Evolutionary conservation across 2,113 vertebrate species (phyloP).

Genomic region (Sphaerodactylus townsendi): DNA sequence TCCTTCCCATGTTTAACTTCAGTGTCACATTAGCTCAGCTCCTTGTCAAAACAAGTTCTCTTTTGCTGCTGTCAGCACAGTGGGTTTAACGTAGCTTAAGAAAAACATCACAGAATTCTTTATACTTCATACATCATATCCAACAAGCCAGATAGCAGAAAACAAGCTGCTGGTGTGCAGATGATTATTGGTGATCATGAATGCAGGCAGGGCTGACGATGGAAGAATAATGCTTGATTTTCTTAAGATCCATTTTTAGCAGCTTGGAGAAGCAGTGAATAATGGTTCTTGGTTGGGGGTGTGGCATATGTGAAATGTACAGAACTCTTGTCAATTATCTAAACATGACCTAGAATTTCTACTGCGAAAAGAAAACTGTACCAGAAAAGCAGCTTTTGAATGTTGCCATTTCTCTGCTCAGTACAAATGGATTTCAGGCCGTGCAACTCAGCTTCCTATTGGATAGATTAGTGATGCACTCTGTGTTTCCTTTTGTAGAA

Average conservation of each 20-base stretch:
- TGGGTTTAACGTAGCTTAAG: constrained; percentile 63
- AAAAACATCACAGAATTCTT: constrained; percentile 56
- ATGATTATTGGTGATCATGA: constrained; percentile 50
- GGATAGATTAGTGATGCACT: constrained; percentile 3
- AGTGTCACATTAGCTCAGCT: constrained; percentile 48
- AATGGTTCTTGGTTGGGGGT: background rate
- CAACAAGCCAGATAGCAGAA: constrained; percentile 62
- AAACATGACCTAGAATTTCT: constrained; percentile 14
- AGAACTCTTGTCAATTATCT: background rate
- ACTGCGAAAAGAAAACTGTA: background rate
- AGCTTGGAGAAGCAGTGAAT: background rate
- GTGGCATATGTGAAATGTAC: constrained; percentile 17
- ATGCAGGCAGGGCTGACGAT: background rate
- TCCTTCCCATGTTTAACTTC: constrained; percentile 37
- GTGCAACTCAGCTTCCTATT: background rate
- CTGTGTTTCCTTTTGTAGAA: background rate
- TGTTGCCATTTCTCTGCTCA: background rate
- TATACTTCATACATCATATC: constrained; percentile 58
- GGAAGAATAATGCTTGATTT: constrained; percentile 23
- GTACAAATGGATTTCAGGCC: constrained; percentile 7
- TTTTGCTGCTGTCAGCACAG: constrained; percentile 67
- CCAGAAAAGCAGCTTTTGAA: constrained; percentile 11
- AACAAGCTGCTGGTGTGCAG: constrained; percentile 46
- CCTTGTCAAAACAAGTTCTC: constrained; percentile 59
- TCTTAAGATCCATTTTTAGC: constrained; percentile 27